Base-by-base conservation (phyloP, 2,888 invertebrate species). In the Aporophyla nigra region DNA sequence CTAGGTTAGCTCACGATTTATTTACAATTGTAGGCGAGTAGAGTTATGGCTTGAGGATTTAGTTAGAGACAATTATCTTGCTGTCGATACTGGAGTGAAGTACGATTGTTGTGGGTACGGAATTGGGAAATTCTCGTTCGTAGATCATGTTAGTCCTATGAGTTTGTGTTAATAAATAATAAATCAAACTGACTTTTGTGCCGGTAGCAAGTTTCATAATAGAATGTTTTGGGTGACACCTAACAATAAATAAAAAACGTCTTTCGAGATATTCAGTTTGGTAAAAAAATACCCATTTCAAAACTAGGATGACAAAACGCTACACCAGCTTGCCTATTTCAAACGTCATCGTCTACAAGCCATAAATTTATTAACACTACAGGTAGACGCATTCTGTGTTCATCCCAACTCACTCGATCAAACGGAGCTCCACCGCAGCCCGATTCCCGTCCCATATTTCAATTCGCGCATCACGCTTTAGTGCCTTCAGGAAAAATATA, bases 401-500 rank as follows among this genome's bases (percentile, higher is more conserved):
- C 67, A 46, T 71, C 58, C 74, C 76, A 59, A 76, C 85, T 85
- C 71, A 73, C 71, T 51, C 65, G 66, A 88, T 72, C 72, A 87
- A 93, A 92, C 88, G 76, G 73, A 71, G 87, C 92, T 88, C 78
- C 84, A 89, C 80, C 72, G 74, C 88, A 88, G 88, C 90, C 86
- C 83, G 85, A 88, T 89, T 86, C 84, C 84, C 76, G 83, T 86
- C 74, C 90, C 88, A 92, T 95, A 95, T 95, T 92, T 95, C 94
- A 95, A 92, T 95, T 94, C 87, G 91, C 93, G 91, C 93, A 93
- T 94, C 93, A 93, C 90, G 90, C 93, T 93, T 93, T 94, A 93
- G 92, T 93, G 92, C 92, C 92, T 92, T 92, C 86, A 91, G 90
- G 92, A 94, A 95, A 95, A 95, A 94, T 95, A 94, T 93, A 90